Base-by-base conservation (phyloP, 92 coral and sea anemone genomes). In the Bergia sp. region DNA sequence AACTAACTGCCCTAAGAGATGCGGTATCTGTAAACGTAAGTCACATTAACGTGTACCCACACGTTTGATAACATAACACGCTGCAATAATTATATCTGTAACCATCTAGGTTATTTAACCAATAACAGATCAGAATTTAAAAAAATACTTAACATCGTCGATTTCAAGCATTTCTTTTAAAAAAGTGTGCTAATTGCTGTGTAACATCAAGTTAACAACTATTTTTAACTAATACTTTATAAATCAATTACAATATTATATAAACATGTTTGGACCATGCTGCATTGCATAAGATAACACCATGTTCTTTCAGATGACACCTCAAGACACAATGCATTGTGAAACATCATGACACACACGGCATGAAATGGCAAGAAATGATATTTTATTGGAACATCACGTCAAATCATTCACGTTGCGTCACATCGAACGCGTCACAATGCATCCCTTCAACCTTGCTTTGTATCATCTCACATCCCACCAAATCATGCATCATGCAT, bases 1-100 rank as follows among this genome's bases (percentile, higher is more conserved):
- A 86, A 78, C 96, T 18, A 92, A 96, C 92, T 96, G 99, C 67
- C 97, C 95, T 41, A 95, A 92, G 88, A 91, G 94, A 90, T 96
- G 99, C 74, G 92, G 91, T 89, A 83, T 94, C 75, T 96, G 99
- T 77, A 86, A 85, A 91, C 94, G 98, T 95, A 90, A 90, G 92
- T 69, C 42, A 71, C 65, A 4, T 21, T 71, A 37, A 71, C 87
- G 6, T 23, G 5, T 50, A 67, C 49, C 57, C 23, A 40, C 67
- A 53, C 10, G 67, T 37, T 50, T 37, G 3, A 42, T 83, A 83
- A 83, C 86, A 12, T 82, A 82, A 41, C 18, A 15, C 16, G 5
- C 10, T 29, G 38, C 65, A 23, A 50, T 49, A 36, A 15, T 72
- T 7, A 23, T 12, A 3, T 72, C 15, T 16, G 15, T 7, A 73